Evolutionary conservation across 2,797 vertebrate species (phyloP).

Genomic region (Anomalospiza imberbis): DNA sequence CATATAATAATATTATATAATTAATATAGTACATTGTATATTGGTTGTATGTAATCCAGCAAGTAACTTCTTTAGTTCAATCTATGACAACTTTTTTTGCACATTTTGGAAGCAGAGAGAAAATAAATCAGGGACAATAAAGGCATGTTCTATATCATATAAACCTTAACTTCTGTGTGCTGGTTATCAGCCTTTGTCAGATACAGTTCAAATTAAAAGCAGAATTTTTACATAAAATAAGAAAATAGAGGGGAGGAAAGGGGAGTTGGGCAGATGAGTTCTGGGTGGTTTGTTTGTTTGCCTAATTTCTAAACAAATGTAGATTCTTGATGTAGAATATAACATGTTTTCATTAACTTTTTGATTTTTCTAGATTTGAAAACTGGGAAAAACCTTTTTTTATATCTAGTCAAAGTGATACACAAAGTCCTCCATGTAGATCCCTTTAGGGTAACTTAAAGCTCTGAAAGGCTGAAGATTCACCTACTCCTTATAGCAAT

Average conservation of each 20-base stretch:
- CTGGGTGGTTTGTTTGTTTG: not conserved
- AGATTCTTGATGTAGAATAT: not conserved
- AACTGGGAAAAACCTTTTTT: not conserved
- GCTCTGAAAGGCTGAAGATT: not conserved
- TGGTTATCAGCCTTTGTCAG: not conserved
- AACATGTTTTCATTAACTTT: not conserved
- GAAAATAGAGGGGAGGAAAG: rapidly evolving
- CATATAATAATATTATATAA: not conserved
- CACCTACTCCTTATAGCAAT: not conserved
- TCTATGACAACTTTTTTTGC: not conserved
- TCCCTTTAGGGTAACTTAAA: not conserved
- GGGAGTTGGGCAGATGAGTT: not conserved
- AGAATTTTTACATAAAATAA: not conserved
- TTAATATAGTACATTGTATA: not conserved
- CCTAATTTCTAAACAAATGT: not conserved
- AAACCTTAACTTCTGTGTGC: not conserved
- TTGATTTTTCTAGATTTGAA: not conserved
- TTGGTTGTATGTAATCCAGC: not conserved
- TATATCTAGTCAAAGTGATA: not conserved
- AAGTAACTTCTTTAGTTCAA: not conserved
- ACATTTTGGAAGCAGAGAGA: not conserved
- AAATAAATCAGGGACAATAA: not conserved
- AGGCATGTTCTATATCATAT: not conserved
- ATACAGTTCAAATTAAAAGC: not conserved
- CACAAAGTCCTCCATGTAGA: rapidly evolving